Conservation (phyloP, 2,888 invertebrate species). For the Latrodectus elegans region DNA sequence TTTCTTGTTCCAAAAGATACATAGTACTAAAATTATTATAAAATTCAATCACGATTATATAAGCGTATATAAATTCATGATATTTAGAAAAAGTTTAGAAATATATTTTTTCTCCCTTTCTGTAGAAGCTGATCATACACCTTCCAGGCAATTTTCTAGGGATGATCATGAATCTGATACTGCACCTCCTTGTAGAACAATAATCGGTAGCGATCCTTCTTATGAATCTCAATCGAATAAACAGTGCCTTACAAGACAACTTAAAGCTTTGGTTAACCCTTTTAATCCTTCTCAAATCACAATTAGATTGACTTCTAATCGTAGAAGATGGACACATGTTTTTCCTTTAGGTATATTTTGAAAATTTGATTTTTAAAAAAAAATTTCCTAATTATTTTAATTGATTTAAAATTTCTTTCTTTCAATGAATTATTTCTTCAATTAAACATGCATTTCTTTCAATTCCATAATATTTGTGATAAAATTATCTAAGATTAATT, state of each 20-base stretch:
- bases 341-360: constrained; percentile 87
- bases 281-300: constrained; percentile 98
- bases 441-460: no score
- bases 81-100: neutral
- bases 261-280: constrained; percentile 88
- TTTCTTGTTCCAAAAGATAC: no score
- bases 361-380: no score
- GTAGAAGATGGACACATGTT: constrained; percentile 98
- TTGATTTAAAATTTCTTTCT: no score
- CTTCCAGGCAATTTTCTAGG: constrained; percentile 38
- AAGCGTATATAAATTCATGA: no score
- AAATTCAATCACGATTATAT: no score
- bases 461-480: no score
- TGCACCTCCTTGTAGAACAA: constrained; percentile 52
- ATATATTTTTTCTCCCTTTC: neutral
- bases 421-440: no score
- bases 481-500: no score
- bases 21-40: neutral
- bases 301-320: constrained; percentile 94
- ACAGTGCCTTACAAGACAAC: constrained; percentile 53
- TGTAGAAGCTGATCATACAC: constrained; percentile 48
- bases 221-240: constrained; percentile 61
- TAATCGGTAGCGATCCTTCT: constrained; percentile 71
- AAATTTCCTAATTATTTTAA: no score
- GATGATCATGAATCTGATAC: constrained; percentile 61